A percentile compares a stretch with the other conserved stretches of the same genome.
Conservation (phyloP, 1,140 invertebrate species). For the Araneus ventricosus region DNA sequence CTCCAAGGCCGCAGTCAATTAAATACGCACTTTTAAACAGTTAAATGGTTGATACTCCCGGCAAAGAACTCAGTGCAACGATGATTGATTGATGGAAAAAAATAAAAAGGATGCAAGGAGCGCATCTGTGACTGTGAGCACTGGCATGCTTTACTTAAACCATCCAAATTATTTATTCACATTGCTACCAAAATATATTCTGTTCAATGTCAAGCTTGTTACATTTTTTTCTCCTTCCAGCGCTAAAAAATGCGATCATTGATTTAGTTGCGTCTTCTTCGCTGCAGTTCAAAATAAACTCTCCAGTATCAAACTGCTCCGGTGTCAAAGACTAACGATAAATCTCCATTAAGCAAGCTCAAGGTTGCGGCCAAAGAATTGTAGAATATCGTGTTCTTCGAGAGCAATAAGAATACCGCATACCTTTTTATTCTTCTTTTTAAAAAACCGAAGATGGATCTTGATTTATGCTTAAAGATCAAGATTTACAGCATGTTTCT, state of each 20-base stretch:
- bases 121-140: background rate
- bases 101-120: background rate
- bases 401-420: constrained; percentile 20
- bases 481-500: background rate
- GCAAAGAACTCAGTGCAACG: background rate
- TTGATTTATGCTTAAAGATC: constrained; percentile 29
- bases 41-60: constrained; percentile 13
- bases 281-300: background rate
- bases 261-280: constrained; percentile 11
- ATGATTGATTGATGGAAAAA: background rate
- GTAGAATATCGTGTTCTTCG: constrained; percentile 24
- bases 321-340: constrained; percentile 35
- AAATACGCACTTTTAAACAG: constrained; percentile 34
- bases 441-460: background rate
- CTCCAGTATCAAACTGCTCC: background rate
- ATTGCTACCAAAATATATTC: background rate
- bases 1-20: background rate
- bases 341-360: constrained; percentile 42
- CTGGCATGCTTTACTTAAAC: background rate
- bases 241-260: background rate
- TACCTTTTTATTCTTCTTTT: constrained; percentile 32
- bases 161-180: constrained; percentile 11
- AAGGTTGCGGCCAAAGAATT: constrained; percentile 34
- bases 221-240: background rate
- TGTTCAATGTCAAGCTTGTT: background rate